These are phyloP conservation scores for Uropetala carovei DNA, from an alignment of 2,888 invertebrate genomes.

Conservation along the genomic window DNA sequence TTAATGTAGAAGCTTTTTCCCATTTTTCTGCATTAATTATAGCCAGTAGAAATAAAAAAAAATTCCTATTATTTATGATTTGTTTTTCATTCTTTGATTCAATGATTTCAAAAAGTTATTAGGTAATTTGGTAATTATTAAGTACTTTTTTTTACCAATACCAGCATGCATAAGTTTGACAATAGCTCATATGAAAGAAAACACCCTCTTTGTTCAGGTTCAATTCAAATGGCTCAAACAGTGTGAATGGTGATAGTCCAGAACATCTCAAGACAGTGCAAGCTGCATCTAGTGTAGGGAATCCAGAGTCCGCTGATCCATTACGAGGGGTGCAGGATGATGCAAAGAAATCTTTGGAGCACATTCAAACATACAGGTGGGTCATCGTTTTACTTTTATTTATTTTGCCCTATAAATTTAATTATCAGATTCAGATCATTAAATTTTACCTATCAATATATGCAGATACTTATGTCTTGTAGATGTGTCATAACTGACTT, in stretches of 20 bases:
- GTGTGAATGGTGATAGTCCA: conserved; percentile 53
- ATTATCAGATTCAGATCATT: conserved; percentile 61
- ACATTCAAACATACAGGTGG: conserved; percentile 88
- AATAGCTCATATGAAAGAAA: no score
- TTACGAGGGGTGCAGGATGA: conserved; percentile 79
- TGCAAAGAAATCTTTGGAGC: conserved; percentile 81
- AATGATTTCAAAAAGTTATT: no score
- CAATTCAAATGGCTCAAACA: conserved; percentile 54
- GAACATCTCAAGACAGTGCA: conserved; percentile 34
- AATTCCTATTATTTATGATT: no score
- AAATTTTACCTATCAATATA: conserved; percentile 58
- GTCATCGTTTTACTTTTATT: conserved; percentile 70
- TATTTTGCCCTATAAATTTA: conserved; percentile 7
- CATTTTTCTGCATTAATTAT: no score
- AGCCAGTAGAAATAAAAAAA: no score
- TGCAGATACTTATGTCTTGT: no score
- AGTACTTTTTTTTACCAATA: no score
- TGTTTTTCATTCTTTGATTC: not conserved
- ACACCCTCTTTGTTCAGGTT: not conserved
- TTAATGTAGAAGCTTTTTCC: no score
- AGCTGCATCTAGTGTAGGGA: not conserved
- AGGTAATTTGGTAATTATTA: no score
- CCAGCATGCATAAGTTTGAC: no score
- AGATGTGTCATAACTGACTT: no score
- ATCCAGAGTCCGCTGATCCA: conserved; percentile 36